Percentiles rank a stretch among this genome's conserved stretches.
Evolutionary conservation across 1,140 invertebrate species (phyloP).

Genomic region (Camponotus floridanus): DNA sequence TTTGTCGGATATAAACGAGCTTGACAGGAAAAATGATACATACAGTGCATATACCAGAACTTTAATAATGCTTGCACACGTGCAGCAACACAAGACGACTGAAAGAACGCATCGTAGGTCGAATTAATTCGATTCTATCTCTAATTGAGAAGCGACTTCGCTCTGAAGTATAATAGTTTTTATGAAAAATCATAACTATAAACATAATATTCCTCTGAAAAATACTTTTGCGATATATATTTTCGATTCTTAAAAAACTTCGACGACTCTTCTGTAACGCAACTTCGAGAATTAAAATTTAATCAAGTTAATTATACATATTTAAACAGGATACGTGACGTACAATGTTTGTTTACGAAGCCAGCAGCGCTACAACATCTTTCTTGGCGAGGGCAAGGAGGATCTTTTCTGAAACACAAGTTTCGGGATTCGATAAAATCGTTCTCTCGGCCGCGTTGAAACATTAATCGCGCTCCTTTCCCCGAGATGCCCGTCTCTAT

Average conservation of each 20-base stretch:
- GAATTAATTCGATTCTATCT: neutral
- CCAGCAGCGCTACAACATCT: too few species aligned
- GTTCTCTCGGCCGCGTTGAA: neutral
- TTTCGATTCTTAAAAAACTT: neutral
- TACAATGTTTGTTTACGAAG: neutral
- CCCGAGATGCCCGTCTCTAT: too few species aligned
- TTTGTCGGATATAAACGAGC: neutral
- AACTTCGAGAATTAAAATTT: neutral
- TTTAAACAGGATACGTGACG: neutral
- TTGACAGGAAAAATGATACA: neutral
- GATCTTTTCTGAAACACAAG: neutral
- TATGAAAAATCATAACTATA: neutral
- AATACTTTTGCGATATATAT: neutral
- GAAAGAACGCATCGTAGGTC: neutral
- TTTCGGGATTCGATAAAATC: neutral
- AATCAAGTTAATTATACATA: neutral
- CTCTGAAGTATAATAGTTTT: neutral
- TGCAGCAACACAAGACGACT: neutral
- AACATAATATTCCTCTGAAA: neutral
- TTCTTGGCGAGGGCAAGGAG: neutral
- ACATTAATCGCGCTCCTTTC: neutral
- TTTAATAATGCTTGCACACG: neutral
- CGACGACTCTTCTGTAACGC: neutral
- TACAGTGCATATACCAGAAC: neutral
- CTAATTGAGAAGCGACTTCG: neutral